Percentiles rank a stretch among this genome's conserved stretches.
phyloP scores from a whole-genome alignment of 2,888 invertebrate species.

The Aricia artaxerxes region DNA sequence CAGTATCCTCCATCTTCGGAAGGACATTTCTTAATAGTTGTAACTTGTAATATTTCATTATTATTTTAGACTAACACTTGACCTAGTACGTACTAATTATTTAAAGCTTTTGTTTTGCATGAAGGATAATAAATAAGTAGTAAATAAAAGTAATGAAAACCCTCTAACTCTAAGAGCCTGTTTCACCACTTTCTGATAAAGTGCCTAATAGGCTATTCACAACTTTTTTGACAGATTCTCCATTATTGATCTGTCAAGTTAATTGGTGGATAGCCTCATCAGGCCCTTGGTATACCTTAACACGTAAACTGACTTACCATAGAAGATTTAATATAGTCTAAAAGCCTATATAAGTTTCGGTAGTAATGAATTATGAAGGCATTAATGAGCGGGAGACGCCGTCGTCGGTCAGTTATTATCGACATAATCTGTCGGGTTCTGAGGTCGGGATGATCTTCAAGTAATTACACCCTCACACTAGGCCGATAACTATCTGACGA shows the following conservation, averaged over 20 bases:
- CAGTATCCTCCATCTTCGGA: too few relatives aligned
- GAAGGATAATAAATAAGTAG: background rate
- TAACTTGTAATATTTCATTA: too few relatives aligned
- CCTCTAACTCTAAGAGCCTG: background rate
- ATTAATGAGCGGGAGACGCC: background rate
- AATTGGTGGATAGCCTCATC: too few relatives aligned
- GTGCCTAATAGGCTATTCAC: too few relatives aligned
- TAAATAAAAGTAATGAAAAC: background rate
- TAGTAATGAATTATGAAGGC: background rate
- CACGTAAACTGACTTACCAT: background rate
- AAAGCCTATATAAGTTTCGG: background rate
- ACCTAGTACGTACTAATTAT: too few relatives aligned
- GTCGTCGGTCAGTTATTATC: constrained; percentile 12
- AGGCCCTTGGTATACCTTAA: background rate
- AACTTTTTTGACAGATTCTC: too few relatives aligned
- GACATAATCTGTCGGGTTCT: constrained; percentile 5
- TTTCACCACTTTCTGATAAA: too few relatives aligned
- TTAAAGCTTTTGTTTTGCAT: too few relatives aligned
- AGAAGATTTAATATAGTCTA: background rate
- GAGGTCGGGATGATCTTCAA: constrained; percentile 11
- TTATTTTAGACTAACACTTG: too few relatives aligned
- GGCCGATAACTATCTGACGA: constrained; percentile 1
- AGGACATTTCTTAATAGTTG: too few relatives aligned
- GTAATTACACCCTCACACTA: constrained; percentile 7
- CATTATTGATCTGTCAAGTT: too few relatives aligned